Evolutionary conservation across 1,140 invertebrate genomes (phyloP), one percentile per base, ranked within the genome.

Genomic region (Lordiphosa collinella): DNA sequence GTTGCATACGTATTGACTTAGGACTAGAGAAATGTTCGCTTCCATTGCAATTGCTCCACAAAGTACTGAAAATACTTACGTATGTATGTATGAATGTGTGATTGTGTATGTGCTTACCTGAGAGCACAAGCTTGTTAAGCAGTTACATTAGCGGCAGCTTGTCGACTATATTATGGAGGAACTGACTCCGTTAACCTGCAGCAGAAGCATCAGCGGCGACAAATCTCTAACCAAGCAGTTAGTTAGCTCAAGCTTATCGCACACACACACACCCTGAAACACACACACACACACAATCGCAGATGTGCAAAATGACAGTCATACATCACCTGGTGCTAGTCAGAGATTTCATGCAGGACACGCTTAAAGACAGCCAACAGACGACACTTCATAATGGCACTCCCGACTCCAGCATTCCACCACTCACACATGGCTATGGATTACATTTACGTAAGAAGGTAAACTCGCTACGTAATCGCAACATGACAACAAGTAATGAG

Each of bases 401-500:
- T 32, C 46, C 25, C n/a, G n/a, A n/a, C n/a, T n/a, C n/a, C n/a
- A n/a, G n/a, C n/a, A n/a, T n/a, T n/a, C n/a, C n/a, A n/a, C n/a
- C 32, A n/a, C 3, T 22, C 59, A 53, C 40, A 63, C 53, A 51
- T 36, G 43, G 51, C 70, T 56, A 66, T 63, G 63, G 67, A 73
- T 78, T 65, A 70, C 60, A 62, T 64, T 82, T 82, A 71, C 75
- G 66, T 76, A 67, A 80, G 59, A 67, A 80, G 59, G 68, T 59
- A 73, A 73, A 51, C 59, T 67, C 40, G 54, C 44, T 67, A 68
- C 71, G 52, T 80, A 79, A 79, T 78, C 73, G 62, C 58, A 68
- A 72, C 54, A 72, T 56, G 74, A 73, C 51, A 73, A 79, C 70
- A 75, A 70, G 64, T 80, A 80, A 80, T 79, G 65, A 79, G 71